phyloP scores from a whole-genome alignment of 2,797 vertebrate species.

The Ptychobarbus kaznakovi region DNA sequence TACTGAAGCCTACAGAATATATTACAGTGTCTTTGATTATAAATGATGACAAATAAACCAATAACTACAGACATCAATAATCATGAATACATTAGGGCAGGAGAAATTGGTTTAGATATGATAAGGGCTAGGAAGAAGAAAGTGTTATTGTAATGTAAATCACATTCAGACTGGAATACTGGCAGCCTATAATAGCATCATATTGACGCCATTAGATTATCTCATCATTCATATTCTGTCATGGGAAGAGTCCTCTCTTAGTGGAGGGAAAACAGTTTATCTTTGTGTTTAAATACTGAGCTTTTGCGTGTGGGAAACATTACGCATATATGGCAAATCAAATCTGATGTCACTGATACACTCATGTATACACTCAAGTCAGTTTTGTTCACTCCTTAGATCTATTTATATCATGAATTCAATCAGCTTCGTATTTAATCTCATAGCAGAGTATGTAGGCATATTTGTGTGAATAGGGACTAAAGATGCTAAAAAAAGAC shows the following conservation, averaged over 20 bases:
- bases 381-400: constrained; percentile 2
- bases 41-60: constrained; percentile 36
- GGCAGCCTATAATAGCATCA: constrained; percentile 46
- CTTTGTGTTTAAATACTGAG: constrained; percentile 31
- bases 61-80: constrained; percentile 52
- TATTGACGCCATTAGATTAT: constrained; percentile 50
- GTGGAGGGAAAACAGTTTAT: constrained; percentile 29
- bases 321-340: constrained; percentile 28
- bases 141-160: constrained; percentile 57
- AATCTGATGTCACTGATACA: constrained; percentile 33
- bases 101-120: constrained; percentile 53
- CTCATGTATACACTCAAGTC: constrained; percentile 2
- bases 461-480: neutral
- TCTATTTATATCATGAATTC: constrained; percentile 8
- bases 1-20: constrained; percentile 4
- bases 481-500: constrained; percentile 31
- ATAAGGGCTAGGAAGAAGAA: constrained; percentile 40
- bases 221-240: constrained; percentile 52
- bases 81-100: constrained; percentile 53
- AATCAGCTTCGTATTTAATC: neutral
- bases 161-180: constrained; percentile 39
- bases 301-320: constrained; percentile 28
- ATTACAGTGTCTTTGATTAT: constrained; percentile 32
- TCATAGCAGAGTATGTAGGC: neutral
- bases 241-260: constrained; percentile 24